A percentile compares a stretch with the other conserved stretches of the same genome.
These are phyloP conservation scores for Elegia similella DNA, from an alignment of 2,888 invertebrate genomes.

Conservation along the genomic window DNA sequence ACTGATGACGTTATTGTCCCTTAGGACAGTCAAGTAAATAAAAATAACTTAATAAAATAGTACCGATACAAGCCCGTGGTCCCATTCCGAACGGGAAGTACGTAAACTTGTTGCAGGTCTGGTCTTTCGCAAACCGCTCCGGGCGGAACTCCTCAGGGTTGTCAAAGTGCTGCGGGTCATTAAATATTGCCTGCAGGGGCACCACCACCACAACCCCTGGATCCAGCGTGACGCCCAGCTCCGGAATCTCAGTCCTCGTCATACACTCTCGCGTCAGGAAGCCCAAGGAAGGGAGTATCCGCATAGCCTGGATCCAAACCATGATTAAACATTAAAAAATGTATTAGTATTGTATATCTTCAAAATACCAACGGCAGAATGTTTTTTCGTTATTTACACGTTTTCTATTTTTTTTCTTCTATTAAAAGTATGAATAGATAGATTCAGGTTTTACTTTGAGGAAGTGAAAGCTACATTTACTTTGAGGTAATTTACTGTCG, in stretches of 20 bases:
- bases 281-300: conserved; percentile 61
- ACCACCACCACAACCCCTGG: conserved; percentile 44
- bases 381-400: too few relatives aligned
- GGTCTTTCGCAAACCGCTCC: conserved; percentile 45
- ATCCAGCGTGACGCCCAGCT: conserved; percentile 46
- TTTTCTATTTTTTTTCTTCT: too few relatives aligned
- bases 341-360: too few relatives aligned
- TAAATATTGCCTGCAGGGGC: conserved; percentile 47
- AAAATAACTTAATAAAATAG: too few relatives aligned
- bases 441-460: too few relatives aligned
- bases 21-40: too few relatives aligned
- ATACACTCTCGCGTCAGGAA: conserved; percentile 46
- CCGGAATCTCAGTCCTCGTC: conserved; percentile 45
- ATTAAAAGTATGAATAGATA: too few relatives aligned
- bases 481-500: too few relatives aligned
- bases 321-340: too few relatives aligned
- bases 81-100: conserved; percentile 63
- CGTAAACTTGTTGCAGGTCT: conserved; percentile 39
- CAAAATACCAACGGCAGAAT: too few relatives aligned
- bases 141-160: conserved; percentile 50
- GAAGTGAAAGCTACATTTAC: too few relatives aligned
- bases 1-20: too few relatives aligned
- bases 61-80: conserved; percentile 62
- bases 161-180: conserved; percentile 52
- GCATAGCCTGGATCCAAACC: conserved; percentile 32